A percentile compares a stretch with the other conserved stretches of the same genome.
Evolutionary conservation across 2,888 invertebrate genomes (phyloP).

Genomic region (Pediacus dermestoides): DNA sequence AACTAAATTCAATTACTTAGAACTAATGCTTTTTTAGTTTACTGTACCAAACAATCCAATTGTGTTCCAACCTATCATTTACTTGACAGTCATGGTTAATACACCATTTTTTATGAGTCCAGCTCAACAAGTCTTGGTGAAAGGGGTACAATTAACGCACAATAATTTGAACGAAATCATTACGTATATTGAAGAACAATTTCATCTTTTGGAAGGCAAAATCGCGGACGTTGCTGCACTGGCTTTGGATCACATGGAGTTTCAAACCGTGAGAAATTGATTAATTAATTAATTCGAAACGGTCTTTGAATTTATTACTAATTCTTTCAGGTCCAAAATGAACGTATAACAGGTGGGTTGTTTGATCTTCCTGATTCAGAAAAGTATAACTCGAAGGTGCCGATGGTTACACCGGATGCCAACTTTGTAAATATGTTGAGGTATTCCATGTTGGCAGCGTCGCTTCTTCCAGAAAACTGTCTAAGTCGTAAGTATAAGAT

Average conservation of each 20-base stretch:
- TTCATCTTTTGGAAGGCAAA: slow-evolving; percentile 59
- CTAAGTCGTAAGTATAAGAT: slow-evolving; percentile 60
- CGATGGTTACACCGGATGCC: slow-evolving; percentile 63
- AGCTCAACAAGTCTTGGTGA: slow-evolving; percentile 68
- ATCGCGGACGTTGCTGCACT: slow-evolving; percentile 56
- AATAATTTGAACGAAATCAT: slow-evolving; percentile 59
- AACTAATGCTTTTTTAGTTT: slow-evolving; percentile 54
- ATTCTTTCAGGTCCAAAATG: slow-evolving; percentile 52
- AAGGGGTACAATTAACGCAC: slow-evolving; percentile 63
- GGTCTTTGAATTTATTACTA: slow-evolving; percentile 13
- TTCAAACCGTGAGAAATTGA: slow-evolving; percentile 46
- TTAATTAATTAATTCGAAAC: too few relatives aligned
- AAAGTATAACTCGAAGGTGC: slow-evolving; percentile 49
- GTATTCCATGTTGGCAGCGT: slow-evolving; percentile 70
- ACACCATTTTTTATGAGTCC: slow-evolving; percentile 69
- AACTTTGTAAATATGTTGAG: slow-evolving; percentile 74
- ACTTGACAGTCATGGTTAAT: slow-evolving; percentile 72
- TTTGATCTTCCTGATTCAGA: slow-evolving; percentile 52
- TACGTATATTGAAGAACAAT: slow-evolving; percentile 55
- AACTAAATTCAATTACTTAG: slow-evolving; percentile 7
- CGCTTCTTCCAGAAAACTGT: slow-evolving; percentile 71
- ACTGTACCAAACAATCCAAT: slow-evolving; percentile 62
- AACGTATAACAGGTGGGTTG: slow-evolving; percentile 54
- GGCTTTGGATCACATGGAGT: slow-evolving; percentile 56
- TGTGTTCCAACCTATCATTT: slow-evolving; percentile 64